phyloP scores from a whole-genome alignment of 53 echinoderm and acorn worm genomes.

The Astropecten irregularis region DNA sequence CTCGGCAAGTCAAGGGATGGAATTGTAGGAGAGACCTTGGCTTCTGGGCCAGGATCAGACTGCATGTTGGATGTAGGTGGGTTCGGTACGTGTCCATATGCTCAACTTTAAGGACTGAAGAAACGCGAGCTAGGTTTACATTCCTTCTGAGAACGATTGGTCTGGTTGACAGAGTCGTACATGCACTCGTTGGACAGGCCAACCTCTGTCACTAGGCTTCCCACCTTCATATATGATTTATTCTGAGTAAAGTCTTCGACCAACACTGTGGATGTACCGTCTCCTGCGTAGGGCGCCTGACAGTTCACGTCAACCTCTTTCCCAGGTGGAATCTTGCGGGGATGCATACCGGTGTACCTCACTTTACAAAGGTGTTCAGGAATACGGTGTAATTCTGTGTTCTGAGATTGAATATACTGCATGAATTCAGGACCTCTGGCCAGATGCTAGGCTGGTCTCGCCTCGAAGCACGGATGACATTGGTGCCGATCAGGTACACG shows the following conservation, averaged over 20 bases:
- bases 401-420: background rate
- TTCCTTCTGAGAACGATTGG: too few species aligned
- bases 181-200: too few species aligned
- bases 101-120: background rate
- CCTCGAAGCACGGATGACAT: slow-evolving; percentile 29
- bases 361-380: slow-evolving; percentile 16
- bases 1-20: background rate
- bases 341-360: slow-evolving; percentile 6
- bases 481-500: slow-evolving; percentile 56
- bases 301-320: background rate
- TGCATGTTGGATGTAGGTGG: background rate
- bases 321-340: slow-evolving; percentile 9
- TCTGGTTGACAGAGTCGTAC: too few species aligned
- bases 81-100: background rate
- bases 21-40: background rate
- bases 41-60: background rate
- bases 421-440: background rate
- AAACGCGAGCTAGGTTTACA: background rate
- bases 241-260: background rate
- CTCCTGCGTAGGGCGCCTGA: background rate
- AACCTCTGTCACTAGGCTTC: too few species aligned
- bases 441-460: slow-evolving; percentile 4
- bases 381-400: slow-evolving; percentile 29
- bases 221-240: background rate
- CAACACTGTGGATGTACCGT: background rate